phyloP scores from a whole-genome alignment of 53 echinoderm and acorn worm species.

The Zoroaster sp. region DNA sequence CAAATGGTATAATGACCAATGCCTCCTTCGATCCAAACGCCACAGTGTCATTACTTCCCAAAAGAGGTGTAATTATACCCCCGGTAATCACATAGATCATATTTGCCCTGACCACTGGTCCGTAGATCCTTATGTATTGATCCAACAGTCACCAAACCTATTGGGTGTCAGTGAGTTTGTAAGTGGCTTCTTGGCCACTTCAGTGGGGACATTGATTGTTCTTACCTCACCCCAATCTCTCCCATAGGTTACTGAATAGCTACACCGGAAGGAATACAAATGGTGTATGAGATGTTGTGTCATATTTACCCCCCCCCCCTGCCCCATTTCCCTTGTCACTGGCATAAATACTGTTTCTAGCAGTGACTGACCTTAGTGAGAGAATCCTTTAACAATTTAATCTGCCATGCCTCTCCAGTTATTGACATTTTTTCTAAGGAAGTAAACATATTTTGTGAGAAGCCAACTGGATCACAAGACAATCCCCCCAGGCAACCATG shows the following conservation, averaged over 20 bases:
- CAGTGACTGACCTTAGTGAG: neutral
- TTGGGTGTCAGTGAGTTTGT: conserved; percentile 7
- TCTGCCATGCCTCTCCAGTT: neutral
- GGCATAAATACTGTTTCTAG: neutral
- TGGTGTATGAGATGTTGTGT: neutral
- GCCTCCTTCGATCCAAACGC: neutral
- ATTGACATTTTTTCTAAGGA: neutral
- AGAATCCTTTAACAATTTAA: neutral
- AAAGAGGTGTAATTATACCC: conserved; percentile 19
- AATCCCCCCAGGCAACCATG: neutral
- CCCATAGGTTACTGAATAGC: neutral
- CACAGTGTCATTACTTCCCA: conserved; percentile 7
- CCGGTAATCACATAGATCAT: neutral
- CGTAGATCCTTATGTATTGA: conserved; percentile 28
- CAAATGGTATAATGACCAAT: neutral
- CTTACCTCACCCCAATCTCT: neutral
- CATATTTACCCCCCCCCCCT: neutral
- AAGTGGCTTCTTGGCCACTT: neutral
- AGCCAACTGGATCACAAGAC: neutral
- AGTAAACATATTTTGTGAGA: neutral
- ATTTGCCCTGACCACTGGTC: neutral
- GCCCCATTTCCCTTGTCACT: no score
- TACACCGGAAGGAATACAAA: neutral
- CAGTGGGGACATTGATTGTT: neutral
- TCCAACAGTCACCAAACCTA: neutral